A percentile compares a stretch with the other conserved stretches of the same genome.
Evolutionary conservation across 2,113 vertebrate species (phyloP).

Genomic region (Macquaria australasica): DNA sequence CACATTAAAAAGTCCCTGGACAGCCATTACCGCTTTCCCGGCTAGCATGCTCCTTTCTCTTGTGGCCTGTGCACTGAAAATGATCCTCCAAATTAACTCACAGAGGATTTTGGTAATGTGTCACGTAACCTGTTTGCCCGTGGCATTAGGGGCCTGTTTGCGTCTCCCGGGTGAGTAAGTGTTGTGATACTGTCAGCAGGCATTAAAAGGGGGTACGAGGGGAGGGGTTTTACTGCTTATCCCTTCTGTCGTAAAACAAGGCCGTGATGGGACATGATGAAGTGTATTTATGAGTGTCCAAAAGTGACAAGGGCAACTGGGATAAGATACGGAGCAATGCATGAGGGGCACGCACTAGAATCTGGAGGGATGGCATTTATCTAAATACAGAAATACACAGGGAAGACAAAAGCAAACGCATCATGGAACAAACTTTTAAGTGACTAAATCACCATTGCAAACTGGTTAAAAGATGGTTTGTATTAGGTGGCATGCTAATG

Average conservation of each 20-base stretch:
- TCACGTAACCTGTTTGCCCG: conserved; percentile 63
- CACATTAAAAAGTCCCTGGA: conserved; percentile 53
- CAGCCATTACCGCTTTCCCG: conserved; percentile 56
- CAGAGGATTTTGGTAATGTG: conserved; percentile 65
- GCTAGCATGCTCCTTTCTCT: conserved; percentile 43
- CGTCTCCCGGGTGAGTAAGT: conserved; percentile 40
- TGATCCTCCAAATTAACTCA: conserved; percentile 74
- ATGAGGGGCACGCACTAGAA: background rate
- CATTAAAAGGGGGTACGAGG: conserved; percentile 36
- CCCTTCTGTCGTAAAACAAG: conserved; percentile 57
- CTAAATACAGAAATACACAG: background rate
- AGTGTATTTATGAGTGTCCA: conserved; percentile 49
- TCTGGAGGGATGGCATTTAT: background rate
- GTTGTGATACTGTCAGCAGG: conserved; percentile 49
- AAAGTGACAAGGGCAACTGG: conserved; percentile 33
- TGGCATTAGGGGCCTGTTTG: conserved; percentile 44
- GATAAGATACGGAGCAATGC: conserved; percentile 32
- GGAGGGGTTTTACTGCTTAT: conserved; percentile 39
- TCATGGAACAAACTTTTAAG: background rate
- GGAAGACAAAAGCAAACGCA: background rate
- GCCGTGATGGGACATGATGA: conserved; percentile 17
- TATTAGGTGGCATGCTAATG: background rate
- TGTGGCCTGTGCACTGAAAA: conserved; percentile 59
- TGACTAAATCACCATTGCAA: background rate
- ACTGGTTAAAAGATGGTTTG: background rate